Evolutionary conservation across 1,140 invertebrate genomes (phyloP), one percentile per base, ranked within the genome.

Genomic region (Trigoniulus corallinus): DNA sequence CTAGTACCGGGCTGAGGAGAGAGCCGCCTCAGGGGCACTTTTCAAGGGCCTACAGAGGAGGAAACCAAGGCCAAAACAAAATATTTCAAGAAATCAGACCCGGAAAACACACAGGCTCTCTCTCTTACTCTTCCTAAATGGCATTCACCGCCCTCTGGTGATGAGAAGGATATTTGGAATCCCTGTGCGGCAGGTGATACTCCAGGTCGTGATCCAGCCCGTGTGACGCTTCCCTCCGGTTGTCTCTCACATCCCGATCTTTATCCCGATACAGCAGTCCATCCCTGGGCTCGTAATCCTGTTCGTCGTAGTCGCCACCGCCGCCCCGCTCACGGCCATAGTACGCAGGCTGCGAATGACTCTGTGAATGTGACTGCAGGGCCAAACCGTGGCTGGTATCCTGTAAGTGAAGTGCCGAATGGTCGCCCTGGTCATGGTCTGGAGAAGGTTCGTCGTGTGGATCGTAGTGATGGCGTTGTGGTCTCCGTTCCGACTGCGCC

Each of bases 91-190:
- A n/a, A n/a, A n/a, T n/a, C n/a, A n/a, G n/a, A n/a, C n/a, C n/a
- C n/a, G n/a, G n/a, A n/a, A n/a, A n/a, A n/a, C n/a, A n/a, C n/a
- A n/a, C n/a, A n/a, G n/a, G n/a, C n/a, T n/a, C n/a, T n/a, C n/a
- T n/a, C n/a, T n/a, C n/a, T n/a, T n/a, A n/a, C 37, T 49, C 47
- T 25, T 34, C 47, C 23, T 54, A 47, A 12, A 52, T 47, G 23
- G 27, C 71, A 57, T 74, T 73, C 26, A 73, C 63, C 26, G 67
- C 67, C 51, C 70, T 60, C 48, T 71, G 62, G 18, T 44, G 42
- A 18, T 39, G 37, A 18, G 12, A 18, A 22, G 72, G 71, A 24
- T 51, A 22, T 22, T 51, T 51, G 15, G 69, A 65, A 23, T 67
- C 63, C 52, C 66, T 62, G 57, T 72, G 70, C 18, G 68, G 62